Evolutionary conservation across 2,797 vertebrate genomes (phyloP).

Genomic region (Micrastur ruficollis): DNA sequence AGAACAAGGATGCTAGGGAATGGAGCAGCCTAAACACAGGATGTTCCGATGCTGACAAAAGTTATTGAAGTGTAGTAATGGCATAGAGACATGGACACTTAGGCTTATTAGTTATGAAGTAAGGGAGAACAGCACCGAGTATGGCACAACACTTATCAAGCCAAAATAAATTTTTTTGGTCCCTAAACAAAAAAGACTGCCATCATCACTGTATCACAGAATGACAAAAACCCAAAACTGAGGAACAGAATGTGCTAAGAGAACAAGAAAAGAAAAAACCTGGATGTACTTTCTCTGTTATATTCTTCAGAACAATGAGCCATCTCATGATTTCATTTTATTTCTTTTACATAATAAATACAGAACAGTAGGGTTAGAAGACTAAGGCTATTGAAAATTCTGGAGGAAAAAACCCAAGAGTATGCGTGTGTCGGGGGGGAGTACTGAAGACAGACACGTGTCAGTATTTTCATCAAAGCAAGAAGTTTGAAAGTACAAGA

Average conservation of each 20-base stretch:
- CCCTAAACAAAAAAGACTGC: background rate
- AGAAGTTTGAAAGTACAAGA: background rate
- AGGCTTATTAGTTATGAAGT: background rate
- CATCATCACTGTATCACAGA: background rate
- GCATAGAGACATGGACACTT: fast-evolving
- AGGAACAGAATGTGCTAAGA: background rate
- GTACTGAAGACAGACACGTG: background rate
- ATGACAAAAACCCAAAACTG: background rate
- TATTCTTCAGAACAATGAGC: background rate
- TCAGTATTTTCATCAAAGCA: background rate
- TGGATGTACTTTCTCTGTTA: background rate
- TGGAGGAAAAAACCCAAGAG: background rate
- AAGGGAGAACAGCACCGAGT: background rate
- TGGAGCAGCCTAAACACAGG: background rate
- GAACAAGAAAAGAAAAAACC: background rate
- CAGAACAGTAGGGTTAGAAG: background rate
- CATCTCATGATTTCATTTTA: background rate
- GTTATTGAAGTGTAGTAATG: background rate
- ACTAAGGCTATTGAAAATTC: background rate
- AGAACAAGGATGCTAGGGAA: background rate
- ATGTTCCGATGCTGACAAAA: background rate
- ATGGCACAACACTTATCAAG: background rate
- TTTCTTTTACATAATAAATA: background rate
- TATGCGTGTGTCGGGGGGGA: too few species aligned
- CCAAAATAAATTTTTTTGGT: background rate